phyloP scores from a whole-genome alignment of 2,113 vertebrate species.

The Ornithorhynchus anatinus region DNA sequence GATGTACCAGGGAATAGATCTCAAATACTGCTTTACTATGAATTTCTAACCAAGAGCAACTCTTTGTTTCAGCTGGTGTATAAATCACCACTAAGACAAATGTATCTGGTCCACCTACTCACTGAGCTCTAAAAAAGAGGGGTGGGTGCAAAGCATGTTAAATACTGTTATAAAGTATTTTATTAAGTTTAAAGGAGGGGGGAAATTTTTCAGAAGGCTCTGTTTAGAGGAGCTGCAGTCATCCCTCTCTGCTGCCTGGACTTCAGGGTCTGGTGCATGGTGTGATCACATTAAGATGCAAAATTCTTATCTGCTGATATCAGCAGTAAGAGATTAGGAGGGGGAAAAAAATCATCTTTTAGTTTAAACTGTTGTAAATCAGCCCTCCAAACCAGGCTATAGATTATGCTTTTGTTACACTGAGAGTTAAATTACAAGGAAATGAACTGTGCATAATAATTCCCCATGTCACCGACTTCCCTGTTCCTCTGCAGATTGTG shows the following conservation, averaged over 20 bases:
- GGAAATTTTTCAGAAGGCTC: neutral
- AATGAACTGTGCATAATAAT: slow-evolving; percentile 72
- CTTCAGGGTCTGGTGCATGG: neutral
- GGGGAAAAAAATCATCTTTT: slow-evolving; percentile 60
- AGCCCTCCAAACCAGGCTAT: slow-evolving; percentile 63
- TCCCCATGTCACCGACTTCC: slow-evolving; percentile 59
- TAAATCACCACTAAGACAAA: too few species aligned
- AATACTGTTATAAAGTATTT: neutral
- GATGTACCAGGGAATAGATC: too few species aligned
- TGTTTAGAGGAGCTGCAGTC: neutral
- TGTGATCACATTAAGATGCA: neutral
- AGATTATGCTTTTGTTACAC: slow-evolving; percentile 69
- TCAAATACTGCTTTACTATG: too few species aligned
- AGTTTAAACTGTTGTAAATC: slow-evolving; percentile 69
- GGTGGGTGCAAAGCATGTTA: too few species aligned
- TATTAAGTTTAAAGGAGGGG: neutral
- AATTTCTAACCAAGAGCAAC: too few species aligned
- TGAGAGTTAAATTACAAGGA: slow-evolving; percentile 73
- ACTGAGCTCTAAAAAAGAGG: too few species aligned
- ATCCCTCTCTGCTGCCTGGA: neutral
- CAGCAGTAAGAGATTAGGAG: slow-evolving; percentile 58
- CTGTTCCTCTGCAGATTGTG: slow-evolving; percentile 29
- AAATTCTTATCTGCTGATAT: slow-evolving; percentile 58
- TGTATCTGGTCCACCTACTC: too few species aligned
- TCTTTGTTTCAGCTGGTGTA: too few species aligned